Percentiles rank a stretch among this genome's conserved stretches.
phyloP scores from a whole-genome alignment of 1,140 invertebrate species.

The Physella acuta region DNA sequence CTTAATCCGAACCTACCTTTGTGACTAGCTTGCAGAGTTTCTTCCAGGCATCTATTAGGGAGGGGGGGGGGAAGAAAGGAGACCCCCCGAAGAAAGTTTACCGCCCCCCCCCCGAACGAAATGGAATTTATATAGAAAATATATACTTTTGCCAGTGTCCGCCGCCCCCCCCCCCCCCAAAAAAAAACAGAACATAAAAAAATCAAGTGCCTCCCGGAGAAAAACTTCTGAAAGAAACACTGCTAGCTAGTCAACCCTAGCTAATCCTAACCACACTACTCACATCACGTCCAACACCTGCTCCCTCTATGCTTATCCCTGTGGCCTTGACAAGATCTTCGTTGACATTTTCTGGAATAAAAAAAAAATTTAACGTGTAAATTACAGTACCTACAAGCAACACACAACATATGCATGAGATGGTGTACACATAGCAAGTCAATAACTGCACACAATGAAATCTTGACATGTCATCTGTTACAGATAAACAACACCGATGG shows the following conservation, averaged over 20 bases:
- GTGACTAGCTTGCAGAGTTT: neutral
- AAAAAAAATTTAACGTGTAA: slow-evolving; percentile 10
- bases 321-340: neutral
- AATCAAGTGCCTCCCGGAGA: too few species aligned
- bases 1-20: neutral
- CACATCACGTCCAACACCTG: slow-evolving; percentile 6
- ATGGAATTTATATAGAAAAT: too few species aligned
- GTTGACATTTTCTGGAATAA: neutral
- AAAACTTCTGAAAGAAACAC: too few species aligned
- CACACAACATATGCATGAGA: too few species aligned
- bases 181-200: too few species aligned
- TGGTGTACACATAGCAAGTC: neutral
- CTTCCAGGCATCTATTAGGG: neutral
- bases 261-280: neutral
- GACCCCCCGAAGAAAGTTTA: too few species aligned
- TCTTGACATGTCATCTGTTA: neutral
- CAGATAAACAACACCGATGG: too few species aligned
- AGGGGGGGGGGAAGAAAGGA: neutral
- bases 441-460: neutral
- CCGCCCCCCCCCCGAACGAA: too few species aligned
- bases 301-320: neutral
- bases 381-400: too few species aligned
- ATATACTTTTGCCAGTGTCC: too few species aligned
- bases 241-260: too few species aligned
- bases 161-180: too few species aligned